Base-by-base conservation (phyloP, 2,888 invertebrate genomes). In the Caenorhabditis sp. region DNA sequence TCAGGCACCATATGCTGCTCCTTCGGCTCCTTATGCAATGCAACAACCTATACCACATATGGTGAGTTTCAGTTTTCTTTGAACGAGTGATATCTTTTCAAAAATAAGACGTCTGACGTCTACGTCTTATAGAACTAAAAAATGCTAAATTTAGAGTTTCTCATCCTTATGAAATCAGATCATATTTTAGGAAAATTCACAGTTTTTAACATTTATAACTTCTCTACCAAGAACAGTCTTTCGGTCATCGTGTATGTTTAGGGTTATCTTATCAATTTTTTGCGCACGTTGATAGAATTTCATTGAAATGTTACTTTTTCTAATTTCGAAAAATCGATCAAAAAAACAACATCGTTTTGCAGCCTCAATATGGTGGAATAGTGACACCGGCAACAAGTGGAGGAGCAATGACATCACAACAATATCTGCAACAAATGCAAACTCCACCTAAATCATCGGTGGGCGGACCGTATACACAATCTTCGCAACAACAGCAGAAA, bases 1-100 rank as follows among this genome's bases (percentile, higher is more conserved):
- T 27, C 60, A 77, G 76, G 76, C 76, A 54, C 76, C 76, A 31
- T 77, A 77, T 65, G 75, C 76, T 20, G 58, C 60, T 23, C 73
- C 59, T 43, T 36, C 62, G 0, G 73, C 73, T 26, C 73, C 73
- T 1, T 73, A 73, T 56, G 59, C 49, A n/a, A 49, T 52, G 52
- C 26, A 26, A 56, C 56, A 56, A 17, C 8, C 56, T n/a, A 8
- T 23, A 21, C 52, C 52, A 43, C 43, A 43, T 21, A 23, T 52
- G 52, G 52, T 52, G 23, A 52, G 23, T 21, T 61, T n/a, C n/a
- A n/a, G n/a, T n/a, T n/a, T n/a, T n/a, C n/a, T n/a, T n/a, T n/a
- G n/a, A n/a, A n/a, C n/a, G n/a, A n/a, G n/a, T n/a, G n/a, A n/a
- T n/a, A n/a, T n/a, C n/a, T n/a, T 26, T 26, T 58, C 14, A 43